Percentiles rank a stretch among this genome's conserved stretches.
phyloP scores from a whole-genome alignment of 1,140 invertebrate genomes.

The Zeugodacus cucurbitae region DNA sequence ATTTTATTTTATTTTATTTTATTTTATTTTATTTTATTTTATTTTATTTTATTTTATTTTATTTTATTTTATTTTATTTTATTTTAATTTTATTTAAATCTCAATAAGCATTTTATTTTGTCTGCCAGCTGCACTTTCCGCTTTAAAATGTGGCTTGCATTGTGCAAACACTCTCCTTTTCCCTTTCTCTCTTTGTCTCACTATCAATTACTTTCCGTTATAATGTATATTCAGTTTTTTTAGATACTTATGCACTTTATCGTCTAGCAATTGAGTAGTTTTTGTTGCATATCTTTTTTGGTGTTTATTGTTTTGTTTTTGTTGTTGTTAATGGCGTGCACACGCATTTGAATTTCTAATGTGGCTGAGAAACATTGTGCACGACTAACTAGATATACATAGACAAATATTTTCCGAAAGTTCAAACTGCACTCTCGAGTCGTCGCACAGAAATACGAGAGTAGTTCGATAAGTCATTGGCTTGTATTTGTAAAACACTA shows the following conservation, averaged over 20 bases:
- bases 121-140: neutral
- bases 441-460: neutral
- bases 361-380: neutral
- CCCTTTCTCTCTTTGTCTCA: neutral
- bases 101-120: too few species aligned
- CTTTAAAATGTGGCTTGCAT: neutral
- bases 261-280: neutral
- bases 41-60: too few species aligned
- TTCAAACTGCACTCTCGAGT: neutral
- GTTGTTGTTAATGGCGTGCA: neutral
- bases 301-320: neutral
- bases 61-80: neutral
- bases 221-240: neutral
- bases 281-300: neutral
- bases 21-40: too few species aligned
- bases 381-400: neutral
- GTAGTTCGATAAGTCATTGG: too few species aligned
- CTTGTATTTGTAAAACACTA: too few species aligned
- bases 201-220: neutral
- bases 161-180: neutral
- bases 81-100: neutral
- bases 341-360: conserved; percentile 32
- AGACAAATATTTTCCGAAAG: conserved; percentile 3
- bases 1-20: too few species aligned
- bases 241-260: neutral